A percentile compares a stretch with the other conserved stretches of the same genome.
These are phyloP conservation scores for Imbricaverruca yamaguchii DNA, from an alignment of 2,888 invertebrate genomes.

Conservation along the genomic window DNA sequence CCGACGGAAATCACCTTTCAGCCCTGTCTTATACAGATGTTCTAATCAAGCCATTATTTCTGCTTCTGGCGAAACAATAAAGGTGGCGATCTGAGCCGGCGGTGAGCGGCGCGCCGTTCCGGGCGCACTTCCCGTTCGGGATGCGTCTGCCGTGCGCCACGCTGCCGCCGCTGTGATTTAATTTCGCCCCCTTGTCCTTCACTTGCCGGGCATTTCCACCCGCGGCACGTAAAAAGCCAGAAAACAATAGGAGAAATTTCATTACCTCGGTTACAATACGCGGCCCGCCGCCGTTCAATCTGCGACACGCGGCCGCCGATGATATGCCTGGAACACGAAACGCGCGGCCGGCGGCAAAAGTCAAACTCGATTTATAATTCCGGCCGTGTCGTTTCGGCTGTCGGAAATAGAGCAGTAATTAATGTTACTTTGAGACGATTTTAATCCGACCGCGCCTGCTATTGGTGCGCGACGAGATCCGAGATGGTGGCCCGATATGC, in stretches of 20 bases:
- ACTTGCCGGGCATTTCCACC: background rate
- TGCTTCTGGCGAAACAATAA: conserved; percentile 4
- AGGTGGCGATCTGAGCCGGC: background rate
- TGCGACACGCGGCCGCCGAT: background rate
- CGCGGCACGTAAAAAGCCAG: background rate
- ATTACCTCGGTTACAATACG: background rate
- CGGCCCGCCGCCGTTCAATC: background rate
- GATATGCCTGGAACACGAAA: background rate
- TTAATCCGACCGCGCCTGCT: background rate
- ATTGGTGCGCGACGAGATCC: conserved; percentile 10
- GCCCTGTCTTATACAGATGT: conserved; percentile 20
- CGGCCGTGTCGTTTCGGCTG: background rate
- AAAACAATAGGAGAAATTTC: conserved; percentile 11
- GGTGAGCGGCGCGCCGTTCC: background rate
- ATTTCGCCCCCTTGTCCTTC: conserved; percentile 6
- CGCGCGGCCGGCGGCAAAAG: background rate
- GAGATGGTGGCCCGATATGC: background rate
- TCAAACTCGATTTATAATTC: conserved; percentile 18
- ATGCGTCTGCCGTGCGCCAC: background rate
- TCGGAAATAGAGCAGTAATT: conserved; percentile 2
- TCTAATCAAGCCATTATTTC: conserved; percentile 21
- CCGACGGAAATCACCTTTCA: conserved; percentile 8
- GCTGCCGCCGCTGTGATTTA: background rate
- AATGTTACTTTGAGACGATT: conserved; percentile 21
- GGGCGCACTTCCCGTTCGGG: background rate